Conservation (phyloP, 1,140 invertebrate genomes). For the Zaprionus capensis region DNA sequence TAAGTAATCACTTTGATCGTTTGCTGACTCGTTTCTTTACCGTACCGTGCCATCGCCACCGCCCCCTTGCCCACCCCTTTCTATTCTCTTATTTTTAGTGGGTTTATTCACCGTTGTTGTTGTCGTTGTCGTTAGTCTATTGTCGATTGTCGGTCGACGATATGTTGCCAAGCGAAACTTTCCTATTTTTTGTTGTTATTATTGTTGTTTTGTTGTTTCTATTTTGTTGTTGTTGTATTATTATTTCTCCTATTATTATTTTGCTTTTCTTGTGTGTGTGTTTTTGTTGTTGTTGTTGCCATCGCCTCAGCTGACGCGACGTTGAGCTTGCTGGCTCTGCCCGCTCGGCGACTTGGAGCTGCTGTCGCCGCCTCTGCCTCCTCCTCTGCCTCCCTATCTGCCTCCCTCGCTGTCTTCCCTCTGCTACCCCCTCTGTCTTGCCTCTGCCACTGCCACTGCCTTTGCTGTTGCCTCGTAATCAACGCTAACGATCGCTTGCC, state of each 20-base stretch:
- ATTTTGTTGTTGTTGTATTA: constrained; percentile 6
- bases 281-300: constrained; percentile 13
- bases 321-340: constrained; percentile 27
- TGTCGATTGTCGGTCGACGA: constrained; percentile 41
- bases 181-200: constrained; percentile 34
- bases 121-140: constrained; percentile 23
- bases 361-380: constrained; percentile 18
- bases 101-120: constrained; percentile 46
- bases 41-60: background rate
- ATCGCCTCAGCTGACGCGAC: constrained; percentile 29
- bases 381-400: constrained; percentile 34
- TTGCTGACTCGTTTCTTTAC: constrained; percentile 40
- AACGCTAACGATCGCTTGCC: constrained; percentile 55
- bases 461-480: constrained; percentile 44
- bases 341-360: background rate
- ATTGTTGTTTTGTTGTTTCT: constrained; percentile 25
- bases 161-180: constrained; percentile 59
- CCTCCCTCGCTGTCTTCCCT: background rate
- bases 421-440: background rate
- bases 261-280: constrained; percentile 32
- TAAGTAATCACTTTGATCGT: constrained; percentile 56
- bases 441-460: constrained; percentile 5
- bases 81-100: constrained; percentile 30
- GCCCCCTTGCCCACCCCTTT: background rate
- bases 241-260: constrained; percentile 25